These are phyloP conservation scores for Otis tarda DNA, from an alignment of 2,113 vertebrate genomes.

Conservation along the genomic window DNA sequence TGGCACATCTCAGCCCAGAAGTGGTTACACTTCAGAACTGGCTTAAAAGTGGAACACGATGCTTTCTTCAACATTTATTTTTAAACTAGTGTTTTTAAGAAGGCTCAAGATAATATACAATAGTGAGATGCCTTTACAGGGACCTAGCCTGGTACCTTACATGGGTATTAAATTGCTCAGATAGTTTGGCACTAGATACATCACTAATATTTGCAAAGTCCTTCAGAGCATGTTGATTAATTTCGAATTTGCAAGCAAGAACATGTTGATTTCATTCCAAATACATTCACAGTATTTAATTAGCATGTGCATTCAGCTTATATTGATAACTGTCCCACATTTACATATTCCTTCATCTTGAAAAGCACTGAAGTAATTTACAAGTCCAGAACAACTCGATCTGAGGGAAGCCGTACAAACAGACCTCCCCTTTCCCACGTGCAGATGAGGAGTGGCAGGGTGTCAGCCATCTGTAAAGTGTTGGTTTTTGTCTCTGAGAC, in stretches of 20 bases:
- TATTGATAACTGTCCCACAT: background rate
- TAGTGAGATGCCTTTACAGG: background rate
- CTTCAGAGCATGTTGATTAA: background rate
- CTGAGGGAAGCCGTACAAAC: background rate
- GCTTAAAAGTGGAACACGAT: background rate
- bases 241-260: background rate
- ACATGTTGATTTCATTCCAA: background rate
- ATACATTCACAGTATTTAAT: background rate
- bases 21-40: background rate
- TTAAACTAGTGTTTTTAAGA: background rate
- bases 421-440: accelerated
- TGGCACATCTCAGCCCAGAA: background rate
- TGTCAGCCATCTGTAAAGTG: background rate
- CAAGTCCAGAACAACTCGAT: background rate
- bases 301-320: background rate
- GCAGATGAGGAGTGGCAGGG: background rate
- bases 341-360: background rate
- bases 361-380: background rate
- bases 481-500: background rate
- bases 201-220: background rate
- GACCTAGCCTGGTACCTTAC: background rate
- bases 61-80: background rate
- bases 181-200: background rate
- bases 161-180: background rate
- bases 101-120: background rate